Evolutionary conservation across 1,140 invertebrate genomes (phyloP), one percentile per base, ranked within the genome.

Genomic region (Onthophagus taurus): DNA sequence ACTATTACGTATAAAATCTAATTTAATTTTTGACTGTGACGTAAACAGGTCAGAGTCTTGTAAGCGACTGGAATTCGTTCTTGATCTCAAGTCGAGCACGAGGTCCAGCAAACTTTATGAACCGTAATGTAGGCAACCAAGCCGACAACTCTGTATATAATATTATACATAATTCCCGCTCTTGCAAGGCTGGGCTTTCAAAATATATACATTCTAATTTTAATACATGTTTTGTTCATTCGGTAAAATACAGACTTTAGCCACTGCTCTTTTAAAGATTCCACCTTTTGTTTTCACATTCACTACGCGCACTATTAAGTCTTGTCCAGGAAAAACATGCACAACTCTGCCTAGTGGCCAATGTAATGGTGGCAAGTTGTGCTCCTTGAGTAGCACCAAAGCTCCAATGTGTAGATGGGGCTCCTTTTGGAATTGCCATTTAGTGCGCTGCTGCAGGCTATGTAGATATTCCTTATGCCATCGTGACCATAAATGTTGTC

Each of bases 381-480:
- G 6, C 14, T 34, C 31, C 14, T 34, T 34, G 6, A 34, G 31
- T 34, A 34, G 14, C 11, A 34, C 31, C 13, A 34, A 16, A 13
- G 31, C 31, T 11, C 31, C 31, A 6, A 34, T 6, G 7, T 7
- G 6, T 6, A 7, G 6, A 13, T 11, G 6, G 7, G 14, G 14
- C 7, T 34, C 14, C 31, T 8, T 34, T 7, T 16, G 6, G 8
- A 34, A 34, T n/a, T 13, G 31, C 31, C 31, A 34, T 16, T 34
- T 35, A 20, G 29, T 20, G 21, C 29, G 14, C 13, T 20, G 37
- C 45, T 31, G 26, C 42, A 51, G 30, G 4, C 30, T 19, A 3
- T 55, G 54, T 2, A 57, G 17, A 42, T 53, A 55, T 14, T 62
- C 58, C 7, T 34, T 26, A 2, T 55, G 8, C 56, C 54, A 61